Evolutionary conservation across 2,888 invertebrate genomes (phyloP), one percentile per base, ranked within the genome.

Genomic region (Temnothorax ravouxi): DNA sequence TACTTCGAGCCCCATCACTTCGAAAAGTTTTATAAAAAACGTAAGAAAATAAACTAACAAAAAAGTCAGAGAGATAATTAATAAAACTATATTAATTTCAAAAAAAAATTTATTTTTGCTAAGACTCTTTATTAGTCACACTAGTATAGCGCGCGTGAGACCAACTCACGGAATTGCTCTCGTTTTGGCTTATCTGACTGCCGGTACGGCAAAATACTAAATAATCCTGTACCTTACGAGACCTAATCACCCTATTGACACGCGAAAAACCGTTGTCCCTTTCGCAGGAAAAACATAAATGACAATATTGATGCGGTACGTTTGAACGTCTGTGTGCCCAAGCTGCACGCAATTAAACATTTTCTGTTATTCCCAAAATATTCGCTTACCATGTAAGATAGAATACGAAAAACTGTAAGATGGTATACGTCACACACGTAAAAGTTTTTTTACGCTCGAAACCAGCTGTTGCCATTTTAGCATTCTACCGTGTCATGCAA

Each of bases 401-500:
- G 9, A 0, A 13, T 2, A 54, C 21, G n/a, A 44, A 61, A 41
- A 64, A 41, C 13, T n/a, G 9, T 44, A 66, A 66, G 64, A 66
- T 29, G 41, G 11, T 54, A 44, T 75, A 75, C 34, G 15, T 62
- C n/a, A 69, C 21, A 67, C 21, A 6, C 6, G 69, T 54, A 15
- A 71, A 69, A 25, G 44, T 59, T 79, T 79, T 66, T 66, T 79
- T 47, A 44, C 56, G 8, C 21, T 56, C 59, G 5, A 69, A 69
- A 15, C 21, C 54, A 79, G 44, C 69, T 69, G 69, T 25, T 79
- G 21, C 25, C 29, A 47, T 50, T 80, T 50, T 34, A 47, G 34
- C 56, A 71, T 71, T 71, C 29, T 80, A 71, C 34, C 44, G 21
- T 21, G 79, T 79, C 79, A 61, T 59, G 79, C 59, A 71, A 59